phyloP scores from a whole-genome alignment of 1,140 invertebrate species.

The Sogatella furcifera region DNA sequence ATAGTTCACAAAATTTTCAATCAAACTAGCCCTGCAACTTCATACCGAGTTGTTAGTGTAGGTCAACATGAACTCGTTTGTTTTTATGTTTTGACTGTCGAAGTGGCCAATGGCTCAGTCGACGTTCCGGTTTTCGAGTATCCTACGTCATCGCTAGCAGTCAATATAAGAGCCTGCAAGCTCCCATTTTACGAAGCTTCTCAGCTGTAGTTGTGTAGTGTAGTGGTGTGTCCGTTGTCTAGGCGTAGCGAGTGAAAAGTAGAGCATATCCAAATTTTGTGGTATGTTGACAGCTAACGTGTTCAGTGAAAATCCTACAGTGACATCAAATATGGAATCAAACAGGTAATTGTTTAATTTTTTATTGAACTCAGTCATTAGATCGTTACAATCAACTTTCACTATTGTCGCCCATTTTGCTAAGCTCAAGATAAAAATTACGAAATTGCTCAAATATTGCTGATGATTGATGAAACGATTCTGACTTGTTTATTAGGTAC shows the following conservation, averaged over 20 bases:
- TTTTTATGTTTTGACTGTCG: too few species aligned
- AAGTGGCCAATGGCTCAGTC: neutral
- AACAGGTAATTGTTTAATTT: constrained; percentile 9
- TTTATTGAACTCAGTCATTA: neutral
- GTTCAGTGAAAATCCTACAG: constrained; percentile 10
- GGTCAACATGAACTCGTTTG: too few species aligned
- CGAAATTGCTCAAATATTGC: neutral
- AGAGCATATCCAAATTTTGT: constrained; percentile 17
- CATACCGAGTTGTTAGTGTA: too few species aligned
- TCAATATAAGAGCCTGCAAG: constrained; percentile 14
- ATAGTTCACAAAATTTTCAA: too few species aligned
- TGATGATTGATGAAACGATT: neutral
- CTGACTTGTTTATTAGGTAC: neutral
- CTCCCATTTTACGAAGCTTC: constrained; percentile 3
- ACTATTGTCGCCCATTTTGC: constrained; percentile 1
- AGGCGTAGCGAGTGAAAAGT: constrained; percentile 10
- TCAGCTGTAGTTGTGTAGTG: constrained; percentile 14
- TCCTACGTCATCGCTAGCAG: constrained; percentile 10
- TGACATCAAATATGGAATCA: constrained; percentile 13
- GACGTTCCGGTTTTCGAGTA: constrained; percentile 2
- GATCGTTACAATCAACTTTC: neutral
- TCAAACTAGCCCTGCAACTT: too few species aligned
- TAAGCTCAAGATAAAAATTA: neutral
- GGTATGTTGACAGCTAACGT: constrained; percentile 18
- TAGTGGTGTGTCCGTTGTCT: neutral